Evolutionary conservation across 2,113 vertebrate species (phyloP), one percentile per base, ranked within the genome.

Genomic region (Nerophis ophidion): DNA sequence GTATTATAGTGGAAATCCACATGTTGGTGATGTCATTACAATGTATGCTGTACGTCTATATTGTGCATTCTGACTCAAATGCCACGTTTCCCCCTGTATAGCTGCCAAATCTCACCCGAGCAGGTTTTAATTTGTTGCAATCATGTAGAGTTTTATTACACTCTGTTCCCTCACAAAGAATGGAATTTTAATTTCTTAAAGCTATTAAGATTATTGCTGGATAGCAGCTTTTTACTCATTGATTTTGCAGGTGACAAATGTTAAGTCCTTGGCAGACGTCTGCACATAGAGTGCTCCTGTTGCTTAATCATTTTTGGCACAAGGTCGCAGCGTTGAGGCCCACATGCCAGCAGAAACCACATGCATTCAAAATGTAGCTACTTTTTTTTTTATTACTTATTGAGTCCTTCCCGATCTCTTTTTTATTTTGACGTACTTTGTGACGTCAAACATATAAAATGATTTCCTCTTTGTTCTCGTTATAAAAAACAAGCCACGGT

Each of bases 211-310:
- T 55, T 12, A 11, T 12, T 44, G 15, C 52, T 16, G 34, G 5
- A 42, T 17, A n/a, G n/a, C 19, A 42, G 38, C 40, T 56, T 19
- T 38, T 42, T 56, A 42, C n/a, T 38, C 53, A 42, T 56, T 42
- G 36, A 56, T 56, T 56, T 56, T 19, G 38, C 38, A 42, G 38
- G 54, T 44, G 54, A 56, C 53, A 55, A 55, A 40, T 55, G 53
- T 53, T 53, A 53, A 53, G 5, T 14, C 52, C 52, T 38, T 55
- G 52, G 52, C 52, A 53, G 51, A 36, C 19, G 33, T 36, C 51
- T 53, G 51, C 12, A 40, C 35, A 38, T 38, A n/a, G 51, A 53
- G 51, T n/a, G 51, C 51, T 38, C 54, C 42, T 19, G 36, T 19
- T 19, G 38, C 16, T 56, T 40, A 6, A 40, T 56, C 35, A 17